Conservation (phyloP, 2,888 invertebrate species). For the Nomada fabriciana region DNA sequence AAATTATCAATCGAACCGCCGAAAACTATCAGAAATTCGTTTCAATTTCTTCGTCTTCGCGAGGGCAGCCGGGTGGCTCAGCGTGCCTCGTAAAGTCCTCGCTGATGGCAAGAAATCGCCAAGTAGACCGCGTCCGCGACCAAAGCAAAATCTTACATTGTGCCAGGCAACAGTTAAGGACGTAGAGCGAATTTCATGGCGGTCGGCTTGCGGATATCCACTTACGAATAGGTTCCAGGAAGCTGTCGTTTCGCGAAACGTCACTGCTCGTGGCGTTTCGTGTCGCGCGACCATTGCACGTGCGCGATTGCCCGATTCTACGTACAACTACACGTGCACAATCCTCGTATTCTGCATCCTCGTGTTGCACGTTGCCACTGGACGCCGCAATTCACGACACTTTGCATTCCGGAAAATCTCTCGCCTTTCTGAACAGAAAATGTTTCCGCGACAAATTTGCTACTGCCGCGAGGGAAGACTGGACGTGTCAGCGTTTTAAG, state of each 20-base stretch:
- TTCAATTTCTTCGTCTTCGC: no score
- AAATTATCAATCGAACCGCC: not conserved
- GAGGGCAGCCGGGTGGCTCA: not conserved
- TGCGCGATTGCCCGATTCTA: constrained; percentile 38
- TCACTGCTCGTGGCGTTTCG: constrained; percentile 41
- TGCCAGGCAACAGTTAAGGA: not conserved
- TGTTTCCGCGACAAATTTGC: constrained; percentile 1
- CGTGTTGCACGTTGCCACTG: constrained; percentile 67
- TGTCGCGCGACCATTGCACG: constrained; percentile 50
- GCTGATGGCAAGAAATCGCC: constrained; percentile 6
- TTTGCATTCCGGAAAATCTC: constrained; percentile 79
- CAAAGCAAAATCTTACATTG: not conserved
- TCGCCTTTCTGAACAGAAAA: constrained; percentile 40
- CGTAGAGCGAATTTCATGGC: constrained; percentile 43
- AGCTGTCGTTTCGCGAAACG: constrained; percentile 75
- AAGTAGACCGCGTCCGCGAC: not conserved
- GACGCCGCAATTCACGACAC: constrained; percentile 70
- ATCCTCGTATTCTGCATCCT: constrained; percentile 30
- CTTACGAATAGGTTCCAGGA: constrained; percentile 72
- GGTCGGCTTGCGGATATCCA: constrained; percentile 46
- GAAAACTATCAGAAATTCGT: not conserved
- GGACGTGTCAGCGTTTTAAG: not conserved
- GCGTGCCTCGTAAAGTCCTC: not conserved
- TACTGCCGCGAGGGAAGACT: not conserved
- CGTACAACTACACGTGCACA: constrained; percentile 40